Evolutionary conservation across 2,888 invertebrate species (phyloP).

Genomic region (Stenichneumon culpator): DNA sequence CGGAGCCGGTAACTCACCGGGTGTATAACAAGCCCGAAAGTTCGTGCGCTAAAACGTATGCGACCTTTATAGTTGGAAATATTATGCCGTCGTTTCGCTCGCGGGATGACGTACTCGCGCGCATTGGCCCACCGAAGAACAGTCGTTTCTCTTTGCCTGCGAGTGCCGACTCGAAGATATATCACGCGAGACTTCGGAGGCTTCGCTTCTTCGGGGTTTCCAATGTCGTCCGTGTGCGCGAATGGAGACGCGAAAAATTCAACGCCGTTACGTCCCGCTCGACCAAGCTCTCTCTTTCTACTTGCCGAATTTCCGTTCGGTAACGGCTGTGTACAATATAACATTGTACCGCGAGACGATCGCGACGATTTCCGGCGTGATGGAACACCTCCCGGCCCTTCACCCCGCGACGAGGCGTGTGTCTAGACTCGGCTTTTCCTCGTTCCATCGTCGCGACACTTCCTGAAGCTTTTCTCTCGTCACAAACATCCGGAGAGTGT

Average conservation of each 20-base stretch:
- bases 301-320: slow-evolving; percentile 16
- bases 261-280: neutral
- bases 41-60: slow-evolving; percentile 30
- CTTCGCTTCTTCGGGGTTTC: neutral
- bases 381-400: slow-evolving; percentile 15
- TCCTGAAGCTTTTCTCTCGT: slow-evolving; percentile 32
- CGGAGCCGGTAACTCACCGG: too few relatives aligned
- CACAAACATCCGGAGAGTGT: slow-evolving; percentile 59
- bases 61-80: slow-evolving; percentile 30
- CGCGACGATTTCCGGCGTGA: slow-evolving; percentile 52
- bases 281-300: slow-evolving; percentile 19
- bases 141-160: slow-evolving; percentile 41
- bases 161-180: slow-evolving; percentile 3
- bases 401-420: slow-evolving; percentile 13
- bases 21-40: too few relatives aligned
- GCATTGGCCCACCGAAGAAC: slow-evolving; percentile 38
- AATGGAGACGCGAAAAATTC: neutral
- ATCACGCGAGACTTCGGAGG: neutral
- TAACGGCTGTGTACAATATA: neutral
- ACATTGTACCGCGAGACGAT: neutral
- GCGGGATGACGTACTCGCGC: slow-evolving; percentile 49
- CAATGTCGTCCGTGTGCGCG: neutral
- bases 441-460: slow-evolving; percentile 31
- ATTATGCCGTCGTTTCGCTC: slow-evolving; percentile 14
- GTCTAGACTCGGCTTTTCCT: slow-evolving; percentile 32